These are phyloP conservation scores for Rhopalosiphum maidis DNA, from an alignment of 1,140 invertebrate genomes.

Conservation along the genomic window DNA sequence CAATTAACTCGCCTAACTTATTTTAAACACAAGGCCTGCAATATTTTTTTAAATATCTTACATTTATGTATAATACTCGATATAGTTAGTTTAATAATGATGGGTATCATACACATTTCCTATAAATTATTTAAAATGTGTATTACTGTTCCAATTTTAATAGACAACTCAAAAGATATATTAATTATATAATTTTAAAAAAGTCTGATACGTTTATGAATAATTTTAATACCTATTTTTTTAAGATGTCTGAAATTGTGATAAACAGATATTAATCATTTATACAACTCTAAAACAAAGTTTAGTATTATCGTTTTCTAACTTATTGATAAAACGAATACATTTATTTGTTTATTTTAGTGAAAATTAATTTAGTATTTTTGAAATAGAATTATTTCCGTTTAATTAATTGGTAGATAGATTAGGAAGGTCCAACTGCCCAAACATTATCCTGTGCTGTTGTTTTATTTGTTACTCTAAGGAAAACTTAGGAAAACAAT, in stretches of 20 bases:
- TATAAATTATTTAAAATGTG: not conserved
- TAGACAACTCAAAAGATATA: not conserved
- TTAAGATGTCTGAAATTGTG: not conserved
- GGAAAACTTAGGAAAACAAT: constrained; percentile 26
- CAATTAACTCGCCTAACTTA: not conserved
- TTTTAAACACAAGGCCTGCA: not conserved
- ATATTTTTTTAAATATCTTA: not conserved
- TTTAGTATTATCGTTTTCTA: not conserved
- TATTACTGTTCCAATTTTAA: not conserved
- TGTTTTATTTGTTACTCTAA: constrained; percentile 36
- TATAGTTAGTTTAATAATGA: not conserved
- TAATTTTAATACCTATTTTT: not conserved
- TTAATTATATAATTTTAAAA: not conserved
- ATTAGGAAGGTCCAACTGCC: constrained; percentile 15
- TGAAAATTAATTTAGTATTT: constrained; percentile 17
- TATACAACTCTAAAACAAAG: not conserved
- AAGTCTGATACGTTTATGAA: not conserved
- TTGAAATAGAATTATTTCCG: constrained; percentile 21
- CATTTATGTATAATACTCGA: not conserved
- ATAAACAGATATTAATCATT: not conserved
- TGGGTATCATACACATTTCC: not conserved
- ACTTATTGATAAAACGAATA: not conserved
- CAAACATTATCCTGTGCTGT: constrained; percentile 4
- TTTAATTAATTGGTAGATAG: constrained; percentile 26
- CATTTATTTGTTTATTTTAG: not conserved